Base-by-base conservation (phyloP, 2,888 invertebrate genomes). In the Deilephila porcellus region DNA sequence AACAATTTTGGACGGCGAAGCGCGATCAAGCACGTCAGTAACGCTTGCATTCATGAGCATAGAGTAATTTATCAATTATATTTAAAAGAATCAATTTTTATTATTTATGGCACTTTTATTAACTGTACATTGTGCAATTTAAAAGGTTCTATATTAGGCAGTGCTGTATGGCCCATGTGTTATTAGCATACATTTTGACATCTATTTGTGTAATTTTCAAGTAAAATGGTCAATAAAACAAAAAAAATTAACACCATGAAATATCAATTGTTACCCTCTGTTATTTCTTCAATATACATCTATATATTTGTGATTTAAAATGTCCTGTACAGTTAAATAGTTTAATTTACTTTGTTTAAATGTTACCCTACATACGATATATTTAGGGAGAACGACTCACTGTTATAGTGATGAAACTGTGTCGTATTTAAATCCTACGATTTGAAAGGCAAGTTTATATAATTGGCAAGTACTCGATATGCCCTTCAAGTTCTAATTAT, bases 1-100 rank as follows among this genome's bases (percentile, higher is more conserved):
- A 76, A 75, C 76, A 78, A 78, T 80, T 79, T 85, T 88, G 88
- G 88, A 88, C 88, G 88, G 88, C 84, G 82, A 86, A 85, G 85
- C 86, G 80, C 78, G 80, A 79, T 79, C 77, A 76, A 81, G 80
- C 80, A 80, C 76, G 77, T 70, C 14, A 59, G 14, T 25, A 29
- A 56, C 59, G 74, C 73, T 71, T 52, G 25, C 52, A 45, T 67
- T 62, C 45, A 67, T 67, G 64, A 45, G 73, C 79, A 76, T 56
- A 70, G 29, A 70, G 32, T 32, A 56, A 70, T 70, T 56, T 56
- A 70, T 53, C 53, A 45, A 70, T n/a, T n/a, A n/a, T 45, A 67
- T 52, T 60, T 53, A 63, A n/a, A 32, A 72, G 29, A 63, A 37
- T 53, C 53, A 64, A 14, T 19, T n/a, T n/a, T 52, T 60, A 14